phyloP scores from a whole-genome alignment of 2,888 invertebrate genomes.

The Microplitis manilae region DNA sequence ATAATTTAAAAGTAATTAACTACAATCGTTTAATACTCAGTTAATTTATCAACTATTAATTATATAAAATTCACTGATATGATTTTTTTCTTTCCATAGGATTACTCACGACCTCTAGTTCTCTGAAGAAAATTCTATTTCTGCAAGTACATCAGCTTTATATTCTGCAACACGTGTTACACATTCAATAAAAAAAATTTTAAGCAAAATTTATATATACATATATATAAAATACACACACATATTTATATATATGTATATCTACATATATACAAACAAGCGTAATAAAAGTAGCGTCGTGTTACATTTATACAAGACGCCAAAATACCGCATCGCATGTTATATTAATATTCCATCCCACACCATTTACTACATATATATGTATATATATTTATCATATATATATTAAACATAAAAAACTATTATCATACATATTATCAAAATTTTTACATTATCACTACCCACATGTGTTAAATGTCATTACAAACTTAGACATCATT shows the following conservation, averaged over 20 bases:
- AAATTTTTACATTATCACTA: no score
- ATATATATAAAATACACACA: neutral
- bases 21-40: neutral
- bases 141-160: slow-evolving; percentile 3
- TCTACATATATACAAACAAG: slow-evolving; percentile 8
- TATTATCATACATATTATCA: no score
- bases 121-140: slow-evolving; percentile 7
- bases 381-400: no score
- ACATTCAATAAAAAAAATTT: slow-evolving; percentile 24
- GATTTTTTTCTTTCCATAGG: slow-evolving; percentile 1
- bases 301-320: slow-evolving; percentile 1
- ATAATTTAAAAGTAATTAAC: neutral
- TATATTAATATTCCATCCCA: neutral
- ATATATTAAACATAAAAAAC: no score
- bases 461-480: no score
- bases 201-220: neutral
- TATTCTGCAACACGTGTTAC: slow-evolving; percentile 27
- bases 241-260: slow-evolving; percentile 5
- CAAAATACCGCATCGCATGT: slow-evolving; percentile 2
- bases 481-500: no score
- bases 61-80: neutral
- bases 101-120: neutral
- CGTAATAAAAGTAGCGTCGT: slow-evolving; percentile 3
- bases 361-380: neutral
- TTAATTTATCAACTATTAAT: neutral